Percentiles rank a stretch among this genome's conserved stretches.
Evolutionary conservation across 2,888 invertebrate genomes (phyloP).

Genomic region (Phortica okadai): DNA sequence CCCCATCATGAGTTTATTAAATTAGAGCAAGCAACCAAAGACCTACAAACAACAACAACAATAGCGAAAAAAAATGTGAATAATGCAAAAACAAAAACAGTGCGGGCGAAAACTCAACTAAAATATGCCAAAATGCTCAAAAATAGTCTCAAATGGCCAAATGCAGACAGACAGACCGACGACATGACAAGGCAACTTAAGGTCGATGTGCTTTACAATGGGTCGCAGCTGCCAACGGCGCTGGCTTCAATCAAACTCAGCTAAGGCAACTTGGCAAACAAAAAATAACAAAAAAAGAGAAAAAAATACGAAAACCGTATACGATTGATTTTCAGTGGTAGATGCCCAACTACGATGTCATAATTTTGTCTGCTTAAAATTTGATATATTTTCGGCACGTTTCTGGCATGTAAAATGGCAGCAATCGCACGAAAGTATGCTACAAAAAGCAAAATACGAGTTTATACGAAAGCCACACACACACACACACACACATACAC

Average conservation of each 20-base stretch:
- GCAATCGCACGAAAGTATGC: constrained; percentile 1
- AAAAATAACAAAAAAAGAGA: background rate
- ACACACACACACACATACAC: background rate
- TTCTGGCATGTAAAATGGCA: constrained; percentile 2
- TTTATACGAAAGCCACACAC: background rate
- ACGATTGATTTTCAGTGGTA: background rate
- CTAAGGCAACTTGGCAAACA: background rate
- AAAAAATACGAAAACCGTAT: background rate
- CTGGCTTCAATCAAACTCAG: background rate
- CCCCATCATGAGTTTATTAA: constrained; percentile 20
- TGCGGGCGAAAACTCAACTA: no score
- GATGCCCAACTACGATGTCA: background rate
- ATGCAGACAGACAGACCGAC: background rate
- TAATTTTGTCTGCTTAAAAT: constrained; percentile 9
- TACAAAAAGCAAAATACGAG: background rate
- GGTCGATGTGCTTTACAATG: background rate
- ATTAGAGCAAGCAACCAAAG: background rate
- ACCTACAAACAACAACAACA: no score
- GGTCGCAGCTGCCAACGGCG: background rate
- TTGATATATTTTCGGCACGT: constrained; percentile 23
- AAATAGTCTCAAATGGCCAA: background rate
- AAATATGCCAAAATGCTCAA: background rate
- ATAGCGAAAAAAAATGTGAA: no score
- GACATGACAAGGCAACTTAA: background rate
- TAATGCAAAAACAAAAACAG: no score